These are phyloP conservation scores for Pammene aurita DNA, from an alignment of 2,888 invertebrate species.

Conservation along the genomic window DNA sequence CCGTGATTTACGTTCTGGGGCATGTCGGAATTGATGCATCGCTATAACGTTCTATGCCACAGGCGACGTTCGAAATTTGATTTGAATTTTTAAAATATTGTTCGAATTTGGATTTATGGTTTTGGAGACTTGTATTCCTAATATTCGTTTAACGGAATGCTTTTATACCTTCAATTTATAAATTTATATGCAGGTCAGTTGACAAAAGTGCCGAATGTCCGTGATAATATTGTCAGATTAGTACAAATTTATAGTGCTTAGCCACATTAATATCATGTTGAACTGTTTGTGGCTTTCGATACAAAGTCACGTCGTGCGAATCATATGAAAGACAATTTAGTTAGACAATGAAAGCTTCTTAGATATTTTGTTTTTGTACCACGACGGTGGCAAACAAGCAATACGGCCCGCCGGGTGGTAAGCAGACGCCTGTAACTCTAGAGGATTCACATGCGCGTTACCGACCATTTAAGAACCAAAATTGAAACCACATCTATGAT, in stretches of 20 bases:
- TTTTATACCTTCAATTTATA: background rate
- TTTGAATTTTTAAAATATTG: slow-evolving; percentile 48
- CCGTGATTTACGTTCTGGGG: slow-evolving; percentile 40
- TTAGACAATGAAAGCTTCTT: background rate
- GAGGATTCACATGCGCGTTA: no score
- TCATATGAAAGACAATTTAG: background rate
- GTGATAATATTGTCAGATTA: background rate
- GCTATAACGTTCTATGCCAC: slow-evolving; percentile 37
- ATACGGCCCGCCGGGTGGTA: no score
- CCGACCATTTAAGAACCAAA: no score
- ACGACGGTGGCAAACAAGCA: no score
- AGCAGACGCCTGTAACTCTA: no score
- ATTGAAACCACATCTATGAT: background rate
- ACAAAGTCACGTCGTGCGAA: background rate
- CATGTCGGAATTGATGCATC: slow-evolving; percentile 42
- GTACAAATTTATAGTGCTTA: no score
- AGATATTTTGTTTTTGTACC: no score
- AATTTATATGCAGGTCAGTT: background rate
- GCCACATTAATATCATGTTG: no score
- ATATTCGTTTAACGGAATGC: background rate
- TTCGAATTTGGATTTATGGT: slow-evolving; percentile 31
- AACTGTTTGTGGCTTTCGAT: no score
- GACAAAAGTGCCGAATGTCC: background rate
- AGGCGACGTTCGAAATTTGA: slow-evolving; percentile 44
- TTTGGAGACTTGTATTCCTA: background rate